Percentiles rank a stretch among this genome's conserved stretches.
Evolutionary conservation across 2,888 invertebrate species (phyloP).

Genomic region (Prionchulus punctatus): DNA sequence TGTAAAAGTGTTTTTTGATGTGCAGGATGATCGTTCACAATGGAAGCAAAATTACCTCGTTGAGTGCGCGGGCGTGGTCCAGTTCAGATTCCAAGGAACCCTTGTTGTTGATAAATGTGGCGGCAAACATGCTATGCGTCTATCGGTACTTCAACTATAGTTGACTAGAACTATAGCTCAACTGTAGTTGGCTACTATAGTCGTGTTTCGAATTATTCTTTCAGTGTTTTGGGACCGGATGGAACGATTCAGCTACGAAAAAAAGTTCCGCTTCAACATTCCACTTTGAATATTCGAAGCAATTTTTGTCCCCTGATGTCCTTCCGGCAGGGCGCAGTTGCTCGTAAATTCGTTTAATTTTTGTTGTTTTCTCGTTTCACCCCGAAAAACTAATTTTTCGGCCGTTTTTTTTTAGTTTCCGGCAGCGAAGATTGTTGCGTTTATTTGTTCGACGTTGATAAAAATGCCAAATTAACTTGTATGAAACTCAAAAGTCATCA

Average conservation of each 20-base stretch:
- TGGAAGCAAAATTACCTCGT: conserved; percentile 49
- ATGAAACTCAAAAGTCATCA: conserved; percentile 57
- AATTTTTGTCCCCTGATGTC: conserved; percentile 69
- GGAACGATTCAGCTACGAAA: conserved; percentile 50
- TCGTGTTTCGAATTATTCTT: conserved; percentile 9
- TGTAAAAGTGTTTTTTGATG: neutral
- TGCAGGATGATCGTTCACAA: too few species aligned
- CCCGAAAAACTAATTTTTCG: neutral
- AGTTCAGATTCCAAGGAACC: conserved; percentile 53
- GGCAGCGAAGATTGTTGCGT: conserved; percentile 63
- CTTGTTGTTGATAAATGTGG: conserved; percentile 57
- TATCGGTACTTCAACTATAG: too few species aligned
- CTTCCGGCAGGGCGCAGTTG: conserved; percentile 60
- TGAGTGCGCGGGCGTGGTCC: conserved; percentile 64
- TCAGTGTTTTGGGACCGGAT: conserved; percentile 48
- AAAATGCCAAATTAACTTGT: conserved; percentile 37
- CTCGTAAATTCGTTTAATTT: conserved; percentile 40
- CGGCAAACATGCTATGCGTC: conserved; percentile 55
- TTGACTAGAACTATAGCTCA: too few species aligned
- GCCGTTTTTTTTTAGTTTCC: conserved; percentile 39
- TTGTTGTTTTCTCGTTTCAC: neutral
- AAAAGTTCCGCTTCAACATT: conserved; percentile 50
- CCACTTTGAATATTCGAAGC: conserved; percentile 45
- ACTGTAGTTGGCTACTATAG: too few species aligned
- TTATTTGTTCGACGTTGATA: conserved; percentile 58